These are phyloP conservation scores for Stenopsyche tienmushanensis DNA, from an alignment of 1,140 invertebrate species.

Conservation along the genomic window DNA sequence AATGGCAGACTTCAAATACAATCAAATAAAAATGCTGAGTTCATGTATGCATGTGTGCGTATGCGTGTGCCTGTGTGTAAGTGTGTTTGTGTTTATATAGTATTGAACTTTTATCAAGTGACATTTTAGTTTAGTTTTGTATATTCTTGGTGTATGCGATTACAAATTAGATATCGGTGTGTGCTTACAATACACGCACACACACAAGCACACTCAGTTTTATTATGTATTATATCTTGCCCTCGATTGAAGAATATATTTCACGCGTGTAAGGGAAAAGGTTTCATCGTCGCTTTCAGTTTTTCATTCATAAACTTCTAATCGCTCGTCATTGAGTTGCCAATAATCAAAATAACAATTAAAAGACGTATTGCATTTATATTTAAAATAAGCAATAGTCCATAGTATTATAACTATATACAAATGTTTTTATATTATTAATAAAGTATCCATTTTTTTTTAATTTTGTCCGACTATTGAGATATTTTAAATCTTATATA, in stretches of 20 bases:
- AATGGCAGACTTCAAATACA: not conserved
- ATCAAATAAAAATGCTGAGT: not conserved
- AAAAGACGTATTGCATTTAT: no score
- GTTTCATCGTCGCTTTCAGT: not conserved
- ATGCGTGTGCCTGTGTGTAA: not conserved
- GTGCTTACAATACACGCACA: not conserved
- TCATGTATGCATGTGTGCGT: not conserved
- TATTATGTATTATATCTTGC: not conserved
- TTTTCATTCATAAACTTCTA: not conserved
- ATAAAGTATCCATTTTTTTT: no score
- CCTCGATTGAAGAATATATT: not conserved
- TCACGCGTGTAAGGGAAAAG: not conserved
- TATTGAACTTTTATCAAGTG: no score
- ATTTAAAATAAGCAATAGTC: no score
- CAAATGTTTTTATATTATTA: no score
- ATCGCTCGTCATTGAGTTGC: not conserved
- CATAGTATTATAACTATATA: no score
- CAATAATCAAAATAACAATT: no score
- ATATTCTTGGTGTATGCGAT: not conserved
- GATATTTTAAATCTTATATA: no score
- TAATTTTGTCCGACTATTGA: no score
- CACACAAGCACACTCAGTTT: not conserved
- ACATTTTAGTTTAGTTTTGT: not conserved
- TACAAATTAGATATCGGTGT: not conserved
- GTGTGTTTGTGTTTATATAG: no score